Evolutionary conservation across 2,888 invertebrate species (phyloP).

Genomic region (Eupithecia pulchellata): DNA sequence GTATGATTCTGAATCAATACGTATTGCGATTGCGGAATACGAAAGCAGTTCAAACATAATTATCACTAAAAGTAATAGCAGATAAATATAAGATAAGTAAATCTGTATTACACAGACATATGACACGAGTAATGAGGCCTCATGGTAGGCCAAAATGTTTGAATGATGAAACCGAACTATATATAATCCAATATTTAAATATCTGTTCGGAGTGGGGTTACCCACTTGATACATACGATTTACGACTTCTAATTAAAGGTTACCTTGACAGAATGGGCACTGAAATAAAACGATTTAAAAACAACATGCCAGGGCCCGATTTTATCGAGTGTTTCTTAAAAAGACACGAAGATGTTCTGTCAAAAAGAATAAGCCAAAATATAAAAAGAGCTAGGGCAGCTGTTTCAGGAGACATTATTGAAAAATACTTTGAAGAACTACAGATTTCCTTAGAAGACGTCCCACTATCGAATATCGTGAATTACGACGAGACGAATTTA

Average conservation of each 20-base stretch:
- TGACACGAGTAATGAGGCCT: too few species aligned
- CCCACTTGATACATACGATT: slow-evolving; percentile 12
- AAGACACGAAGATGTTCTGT: neutral
- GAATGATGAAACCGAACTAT: too few species aligned
- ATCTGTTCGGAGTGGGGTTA: slow-evolving; percentile 9
- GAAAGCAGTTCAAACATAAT: too few species aligned
- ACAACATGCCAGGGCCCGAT: slow-evolving; percentile 14
- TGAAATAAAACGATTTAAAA: neutral
- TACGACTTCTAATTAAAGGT: slow-evolving; percentile 11
- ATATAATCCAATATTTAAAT: neutral
- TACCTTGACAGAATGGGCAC: slow-evolving; percentile 16
- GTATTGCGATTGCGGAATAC: too few species aligned
- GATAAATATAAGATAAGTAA: too few species aligned
- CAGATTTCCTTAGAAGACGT: slow-evolving; percentile 8
- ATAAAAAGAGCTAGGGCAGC: slow-evolving; percentile 12
- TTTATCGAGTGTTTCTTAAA: slow-evolving; percentile 9
- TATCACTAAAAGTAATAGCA: too few species aligned
- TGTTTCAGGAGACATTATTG: slow-evolving; percentile 4
- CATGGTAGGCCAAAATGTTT: too few species aligned
- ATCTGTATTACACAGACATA: too few species aligned
- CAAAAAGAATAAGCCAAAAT: slow-evolving; percentile 12
- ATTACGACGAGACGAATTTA: slow-evolving; percentile 16
- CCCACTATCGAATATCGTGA: slow-evolving; percentile 4
- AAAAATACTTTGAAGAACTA: slow-evolving; percentile 15
- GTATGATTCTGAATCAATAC: too few species aligned